Base-by-base conservation (phyloP, 23 tunicate genomes). In the Styela clava region DNA sequence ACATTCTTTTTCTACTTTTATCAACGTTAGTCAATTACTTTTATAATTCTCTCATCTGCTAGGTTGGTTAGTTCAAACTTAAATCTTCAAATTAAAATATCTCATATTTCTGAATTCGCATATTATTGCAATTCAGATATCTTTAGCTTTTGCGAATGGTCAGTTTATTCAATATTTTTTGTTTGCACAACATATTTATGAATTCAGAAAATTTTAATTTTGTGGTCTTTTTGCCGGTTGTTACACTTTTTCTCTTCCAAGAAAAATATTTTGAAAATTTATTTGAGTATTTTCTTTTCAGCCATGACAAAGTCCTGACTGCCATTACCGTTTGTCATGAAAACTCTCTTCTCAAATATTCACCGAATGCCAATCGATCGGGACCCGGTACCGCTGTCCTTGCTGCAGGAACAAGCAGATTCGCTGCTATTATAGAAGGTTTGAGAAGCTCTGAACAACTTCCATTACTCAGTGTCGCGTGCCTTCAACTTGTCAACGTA, bases 241-340 rank as follows among this genome's bases (percentile, higher is more conserved):
- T n/a, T n/a, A n/a, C n/a, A n/a, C n/a, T n/a, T n/a, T n/a, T n/a
- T n/a, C n/a, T n/a, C n/a, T n/a, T n/a, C n/a, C n/a, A n/a, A n/a
- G n/a, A n/a, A n/a, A n/a, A n/a, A n/a, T n/a, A n/a, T n/a, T n/a
- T n/a, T n/a, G n/a, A n/a, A n/a, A n/a, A n/a, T n/a, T n/a, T n/a
- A n/a, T n/a, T n/a, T n/a, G n/a, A n/a, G n/a, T n/a, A 22, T 1
- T 73, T 24, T 83, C 22, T 69, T 64, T 72, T 22, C 78, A 91
- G 97, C n/a, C 97, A 91, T 74, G 97, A 91, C 69, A 86, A 86
- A 83, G 97, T 91, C 29, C 68, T 91, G 3, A 89, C 89, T 33
- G 97, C 91, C 29, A 21, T 91, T 69, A 91, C 97, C 5, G 44
- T 78, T 20, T 91, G 97, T 61, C 91, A 91, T 51, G 97, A 91